phyloP scores from a whole-genome alignment of 2,113 vertebrate species.

The Sapajus apella region DNA sequence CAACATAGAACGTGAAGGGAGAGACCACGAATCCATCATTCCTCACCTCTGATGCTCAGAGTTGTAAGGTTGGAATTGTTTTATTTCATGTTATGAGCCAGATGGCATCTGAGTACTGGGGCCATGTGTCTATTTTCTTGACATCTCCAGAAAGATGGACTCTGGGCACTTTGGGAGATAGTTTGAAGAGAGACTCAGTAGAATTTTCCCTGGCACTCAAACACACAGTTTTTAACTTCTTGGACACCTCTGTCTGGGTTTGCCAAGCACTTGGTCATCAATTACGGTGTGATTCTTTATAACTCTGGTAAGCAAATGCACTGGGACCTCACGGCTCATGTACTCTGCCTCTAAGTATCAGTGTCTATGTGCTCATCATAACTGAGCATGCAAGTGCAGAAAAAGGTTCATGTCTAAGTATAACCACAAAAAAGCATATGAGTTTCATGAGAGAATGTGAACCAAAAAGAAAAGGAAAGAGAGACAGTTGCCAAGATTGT shows the following conservation, averaged over 20 bases:
- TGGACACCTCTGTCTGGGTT: background rate
- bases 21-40: accelerated
- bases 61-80: background rate
- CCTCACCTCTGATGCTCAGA: background rate
- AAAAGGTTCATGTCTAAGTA: background rate
- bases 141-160: background rate
- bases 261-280: background rate
- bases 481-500: background rate
- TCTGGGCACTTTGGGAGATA: background rate
- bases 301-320: background rate
- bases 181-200: background rate
- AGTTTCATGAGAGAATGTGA: too few species aligned
- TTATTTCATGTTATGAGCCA: background rate
- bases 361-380: background rate
- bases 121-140: background rate
- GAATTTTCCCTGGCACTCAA: background rate
- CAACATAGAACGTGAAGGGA: background rate
- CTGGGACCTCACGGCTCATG: background rate
- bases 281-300: too few species aligned
- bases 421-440: background rate
- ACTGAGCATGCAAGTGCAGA: background rate
- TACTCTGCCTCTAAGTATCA: background rate
- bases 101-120: background rate
- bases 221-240: background rate
- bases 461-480: background rate